phyloP scores from a whole-genome alignment of 37 sponge, comb jelly and placozoan genomes.

The Cladorhizidae sp. region DNA sequence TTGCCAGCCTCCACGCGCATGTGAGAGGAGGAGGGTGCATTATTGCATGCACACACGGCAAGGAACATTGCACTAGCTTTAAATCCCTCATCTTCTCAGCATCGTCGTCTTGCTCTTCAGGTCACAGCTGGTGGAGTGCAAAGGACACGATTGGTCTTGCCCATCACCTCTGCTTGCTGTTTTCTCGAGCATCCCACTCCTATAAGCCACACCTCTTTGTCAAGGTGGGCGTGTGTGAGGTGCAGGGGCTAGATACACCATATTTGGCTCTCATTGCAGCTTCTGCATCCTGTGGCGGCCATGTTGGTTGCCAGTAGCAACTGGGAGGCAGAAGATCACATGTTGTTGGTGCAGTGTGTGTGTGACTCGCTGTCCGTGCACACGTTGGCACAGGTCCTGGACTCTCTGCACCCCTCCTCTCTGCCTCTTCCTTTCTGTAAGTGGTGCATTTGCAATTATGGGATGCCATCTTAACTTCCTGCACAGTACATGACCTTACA shows the following conservation, averaged over 20 bases:
- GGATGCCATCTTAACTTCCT: too few relatives aligned
- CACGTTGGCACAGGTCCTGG: neutral
- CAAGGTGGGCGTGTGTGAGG: too few relatives aligned
- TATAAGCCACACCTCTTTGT: neutral
- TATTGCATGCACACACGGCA: too few relatives aligned
- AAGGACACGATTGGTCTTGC: conserved; percentile 11
- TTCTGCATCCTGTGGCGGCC: neutral
- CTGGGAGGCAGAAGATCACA: conserved; percentile 10
- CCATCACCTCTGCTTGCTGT: neutral
- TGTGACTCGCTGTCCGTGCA: conserved; percentile 9
- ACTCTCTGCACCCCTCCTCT: neutral
- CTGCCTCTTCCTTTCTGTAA: conserved; percentile 4
- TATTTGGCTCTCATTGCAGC: too few relatives aligned
- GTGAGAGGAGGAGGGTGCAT: too few relatives aligned
- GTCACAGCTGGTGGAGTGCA: neutral
- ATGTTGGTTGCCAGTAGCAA: conserved; percentile 22
- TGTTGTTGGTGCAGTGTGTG: conserved; percentile 2
- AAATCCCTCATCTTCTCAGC: too few relatives aligned
- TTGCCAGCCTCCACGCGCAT: too few relatives aligned
- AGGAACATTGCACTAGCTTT: too few relatives aligned
- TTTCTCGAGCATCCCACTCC: neutral
- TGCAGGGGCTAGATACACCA: too few relatives aligned
- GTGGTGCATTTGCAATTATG: too few relatives aligned
- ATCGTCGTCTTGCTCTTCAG: neutral
- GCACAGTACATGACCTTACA: too few relatives aligned